Evolutionary conservation across 1,140 invertebrate species (phyloP).

Genomic region (Drosophila equinoxialis): DNA sequence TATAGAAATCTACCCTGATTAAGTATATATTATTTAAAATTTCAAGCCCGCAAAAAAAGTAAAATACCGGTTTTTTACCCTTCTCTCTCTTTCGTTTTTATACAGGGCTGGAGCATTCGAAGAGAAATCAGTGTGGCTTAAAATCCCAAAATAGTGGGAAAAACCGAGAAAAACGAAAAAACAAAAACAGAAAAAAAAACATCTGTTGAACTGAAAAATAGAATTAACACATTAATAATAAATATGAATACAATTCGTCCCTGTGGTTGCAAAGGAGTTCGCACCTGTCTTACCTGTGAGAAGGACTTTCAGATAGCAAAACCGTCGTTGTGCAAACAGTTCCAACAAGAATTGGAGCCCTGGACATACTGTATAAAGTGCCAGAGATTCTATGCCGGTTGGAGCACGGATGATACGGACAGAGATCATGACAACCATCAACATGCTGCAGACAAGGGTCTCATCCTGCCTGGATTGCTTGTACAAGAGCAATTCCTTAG

Average conservation of each 20-base stretch:
- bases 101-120: too few relatives aligned
- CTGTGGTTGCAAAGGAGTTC: conserved; percentile 96
- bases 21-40: too few relatives aligned
- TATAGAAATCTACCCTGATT: too few relatives aligned
- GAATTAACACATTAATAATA: background rate
- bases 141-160: too few relatives aligned
- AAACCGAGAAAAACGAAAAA: too few relatives aligned
- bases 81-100: too few relatives aligned
- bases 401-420: conserved; percentile 84
- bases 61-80: too few relatives aligned
- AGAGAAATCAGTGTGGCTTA: too few relatives aligned
- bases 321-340: conserved; percentile 72
- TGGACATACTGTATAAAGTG: conserved; percentile 92
- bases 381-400: conserved; percentile 89
- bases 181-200: too few relatives aligned
- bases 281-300: conserved; percentile 94
- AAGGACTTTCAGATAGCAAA: conserved; percentile 86
- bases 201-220: too few relatives aligned
- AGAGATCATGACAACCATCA: conserved; percentile 87
- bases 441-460: conserved; percentile 85
- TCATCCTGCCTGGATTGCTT: conserved; percentile 88
- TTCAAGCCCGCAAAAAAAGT: too few relatives aligned
- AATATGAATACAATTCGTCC: conserved; percentile 88
- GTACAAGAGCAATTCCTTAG: conserved; percentile 91
- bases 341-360: conserved; percentile 84